These are phyloP conservation scores for Triplophysa rosa DNA, from an alignment of 2,113 vertebrate species.

Conservation along the genomic window DNA sequence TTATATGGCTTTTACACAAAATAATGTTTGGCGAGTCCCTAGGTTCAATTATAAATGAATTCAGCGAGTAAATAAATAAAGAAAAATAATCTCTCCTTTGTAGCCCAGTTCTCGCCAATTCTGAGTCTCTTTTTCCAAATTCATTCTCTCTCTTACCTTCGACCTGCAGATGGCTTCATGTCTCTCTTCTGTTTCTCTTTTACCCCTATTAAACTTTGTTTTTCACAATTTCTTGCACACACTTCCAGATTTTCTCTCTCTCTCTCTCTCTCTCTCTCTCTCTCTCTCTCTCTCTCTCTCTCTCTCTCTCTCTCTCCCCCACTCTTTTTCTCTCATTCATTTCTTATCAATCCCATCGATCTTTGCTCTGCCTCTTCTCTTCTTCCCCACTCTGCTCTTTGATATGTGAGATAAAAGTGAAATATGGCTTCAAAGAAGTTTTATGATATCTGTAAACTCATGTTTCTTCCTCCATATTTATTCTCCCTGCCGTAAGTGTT, in stretches of 20 bases:
- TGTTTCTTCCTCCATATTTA: constrained; percentile 3
- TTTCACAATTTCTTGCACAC: background rate
- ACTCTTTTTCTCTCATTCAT: background rate
- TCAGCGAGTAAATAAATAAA: too few relatives aligned
- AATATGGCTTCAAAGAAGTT: constrained; percentile 13
- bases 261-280: background rate
- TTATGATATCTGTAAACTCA: constrained; percentile 42
- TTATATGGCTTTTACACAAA: too few relatives aligned
- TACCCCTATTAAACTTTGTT: background rate
- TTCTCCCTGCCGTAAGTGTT: constrained; percentile 23
- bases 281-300: too few relatives aligned
- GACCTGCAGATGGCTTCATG: too few relatives aligned
- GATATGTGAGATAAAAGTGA: constrained; percentile 7
- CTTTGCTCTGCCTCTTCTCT: constrained; percentile 25
- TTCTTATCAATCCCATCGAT: constrained; percentile 14
- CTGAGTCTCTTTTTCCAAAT: background rate
- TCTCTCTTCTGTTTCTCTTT: background rate
- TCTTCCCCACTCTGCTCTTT: background rate
- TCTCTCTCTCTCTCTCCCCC: background rate
- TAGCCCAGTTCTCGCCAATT: background rate
- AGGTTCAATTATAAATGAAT: too few relatives aligned
- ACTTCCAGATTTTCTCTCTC: background rate
- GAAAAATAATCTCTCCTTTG: too few relatives aligned
- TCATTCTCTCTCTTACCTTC: background rate
- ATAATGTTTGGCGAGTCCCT: too few relatives aligned